Percentiles rank a stretch among this genome's conserved stretches.
phyloP scores from a whole-genome alignment of 2,113 vertebrate species.

The Archilochus colubris region DNA sequence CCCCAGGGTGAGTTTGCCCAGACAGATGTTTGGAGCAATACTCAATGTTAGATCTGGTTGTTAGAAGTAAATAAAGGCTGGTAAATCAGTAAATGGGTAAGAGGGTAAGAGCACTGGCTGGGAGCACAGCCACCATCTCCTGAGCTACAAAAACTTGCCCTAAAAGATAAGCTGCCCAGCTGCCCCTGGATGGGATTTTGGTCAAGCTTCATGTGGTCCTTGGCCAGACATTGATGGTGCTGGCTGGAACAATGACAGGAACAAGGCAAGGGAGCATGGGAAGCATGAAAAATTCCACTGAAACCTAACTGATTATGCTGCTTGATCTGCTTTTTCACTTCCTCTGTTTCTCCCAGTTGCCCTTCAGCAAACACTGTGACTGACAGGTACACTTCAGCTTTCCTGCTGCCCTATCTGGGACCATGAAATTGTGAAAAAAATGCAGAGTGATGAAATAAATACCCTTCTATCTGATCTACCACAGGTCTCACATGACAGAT shows the following conservation, averaged over 20 bases:
- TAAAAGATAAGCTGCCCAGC: too few species aligned
- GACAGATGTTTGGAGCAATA: not conserved
- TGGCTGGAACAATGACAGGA: not conserved
- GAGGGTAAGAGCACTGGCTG: not conserved
- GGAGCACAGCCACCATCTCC: not conserved
- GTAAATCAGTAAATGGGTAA: not conserved
- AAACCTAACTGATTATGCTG: not conserved
- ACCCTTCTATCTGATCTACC: constrained; percentile 14
- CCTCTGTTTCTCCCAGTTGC: not conserved
- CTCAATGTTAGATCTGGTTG: not conserved
- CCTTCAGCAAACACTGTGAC: not conserved
- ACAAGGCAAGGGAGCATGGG: not conserved
- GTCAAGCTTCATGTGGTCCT: not conserved
- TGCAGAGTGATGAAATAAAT: constrained; percentile 3
- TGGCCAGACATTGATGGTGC: rapidly evolving
- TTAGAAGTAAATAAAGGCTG: not conserved
- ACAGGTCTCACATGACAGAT: not conserved
- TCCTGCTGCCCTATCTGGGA: not conserved
- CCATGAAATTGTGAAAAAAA: constrained; percentile 12
- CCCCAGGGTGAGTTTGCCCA: not conserved
- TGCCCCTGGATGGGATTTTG: not conserved
- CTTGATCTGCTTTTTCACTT: not conserved
- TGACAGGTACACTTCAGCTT: not conserved
- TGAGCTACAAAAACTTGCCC: not conserved
- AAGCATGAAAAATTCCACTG: not conserved